Evolutionary conservation across 2,888 invertebrate species (phyloP).

Genomic region (Drosophila pegasa): DNA sequence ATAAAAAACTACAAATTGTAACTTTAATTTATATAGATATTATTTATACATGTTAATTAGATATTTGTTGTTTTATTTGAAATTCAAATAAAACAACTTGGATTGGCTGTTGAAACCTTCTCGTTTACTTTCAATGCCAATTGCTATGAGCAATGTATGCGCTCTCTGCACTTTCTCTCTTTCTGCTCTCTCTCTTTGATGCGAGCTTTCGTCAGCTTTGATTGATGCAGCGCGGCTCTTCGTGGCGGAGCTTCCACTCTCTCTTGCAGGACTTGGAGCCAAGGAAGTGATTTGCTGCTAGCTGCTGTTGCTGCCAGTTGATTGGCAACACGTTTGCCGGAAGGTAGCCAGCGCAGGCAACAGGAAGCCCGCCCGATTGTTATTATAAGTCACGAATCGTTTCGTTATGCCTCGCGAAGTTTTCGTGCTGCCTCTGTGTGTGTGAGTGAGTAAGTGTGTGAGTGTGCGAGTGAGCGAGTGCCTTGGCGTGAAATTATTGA

Average conservation of each 20-base stretch:
- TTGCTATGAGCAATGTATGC: not conserved
- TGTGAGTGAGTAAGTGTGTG: conserved; percentile 18
- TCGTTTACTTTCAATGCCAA: conserved; percentile 40
- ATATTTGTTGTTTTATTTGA: not conserved
- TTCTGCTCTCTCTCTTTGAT: conserved; percentile 23
- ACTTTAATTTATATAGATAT: too few relatives aligned
- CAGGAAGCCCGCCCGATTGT: conserved; percentile 42
- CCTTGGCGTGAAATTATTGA: conserved; percentile 23
- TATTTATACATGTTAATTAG: not conserved
- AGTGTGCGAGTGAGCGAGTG: conserved; percentile 11
- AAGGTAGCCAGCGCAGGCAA: conserved; percentile 72
- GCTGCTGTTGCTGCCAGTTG: conserved; percentile 70
- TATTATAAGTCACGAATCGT: conserved; percentile 9
- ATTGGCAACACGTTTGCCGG: conserved; percentile 82
- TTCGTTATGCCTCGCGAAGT: conserved; percentile 46
- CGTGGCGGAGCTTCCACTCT: conserved; percentile 49
- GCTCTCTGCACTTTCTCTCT: not conserved
- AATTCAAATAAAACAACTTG: conserved; percentile 12
- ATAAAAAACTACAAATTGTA: not conserved
- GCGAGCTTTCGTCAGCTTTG: conserved; percentile 57
- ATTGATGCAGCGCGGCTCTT: conserved; percentile 55
- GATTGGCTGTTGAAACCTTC: conserved; percentile 18
- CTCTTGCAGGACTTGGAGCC: conserved; percentile 45
- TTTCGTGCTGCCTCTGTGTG: conserved; percentile 38
- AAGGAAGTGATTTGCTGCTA: conserved; percentile 65